Conservation (phyloP, 2,113 vertebrate species). For the Labeo catla region DNA sequence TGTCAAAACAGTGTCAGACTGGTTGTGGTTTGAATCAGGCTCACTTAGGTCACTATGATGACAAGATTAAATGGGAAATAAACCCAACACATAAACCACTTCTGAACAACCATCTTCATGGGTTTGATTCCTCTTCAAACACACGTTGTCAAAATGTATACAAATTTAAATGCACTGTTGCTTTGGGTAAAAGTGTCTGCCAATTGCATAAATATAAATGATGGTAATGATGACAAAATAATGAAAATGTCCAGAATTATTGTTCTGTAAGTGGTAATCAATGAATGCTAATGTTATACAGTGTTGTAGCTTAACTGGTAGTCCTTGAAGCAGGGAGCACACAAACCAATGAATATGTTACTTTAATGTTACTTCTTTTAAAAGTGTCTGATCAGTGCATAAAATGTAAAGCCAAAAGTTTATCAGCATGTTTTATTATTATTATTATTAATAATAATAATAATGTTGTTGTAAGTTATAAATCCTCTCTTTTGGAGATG, state of each 20-base stretch:
- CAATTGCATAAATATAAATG: neutral
- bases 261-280: neutral
- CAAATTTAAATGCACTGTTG: neutral
- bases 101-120: neutral
- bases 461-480: neutral
- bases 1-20: neutral
- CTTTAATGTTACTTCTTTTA: neutral
- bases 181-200: neutral
- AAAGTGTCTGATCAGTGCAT: neutral
- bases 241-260: neutral
- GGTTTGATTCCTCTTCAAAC: neutral
- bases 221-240: neutral
- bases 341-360: neutral
- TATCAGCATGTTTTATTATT: neutral
- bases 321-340: neutral
- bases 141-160: neutral
- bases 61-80: neutral
- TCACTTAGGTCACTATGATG: neutral
- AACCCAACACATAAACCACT: neutral
- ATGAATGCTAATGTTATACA: neutral
- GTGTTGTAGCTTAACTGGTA: neutral
- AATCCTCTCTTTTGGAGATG: neutral
- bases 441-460: no score
- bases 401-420: neutral
- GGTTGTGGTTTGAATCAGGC: neutral